Evolutionary conservation across 1,140 invertebrate species (phyloP).

Genomic region (Acyrthosiphon pisum): DNA sequence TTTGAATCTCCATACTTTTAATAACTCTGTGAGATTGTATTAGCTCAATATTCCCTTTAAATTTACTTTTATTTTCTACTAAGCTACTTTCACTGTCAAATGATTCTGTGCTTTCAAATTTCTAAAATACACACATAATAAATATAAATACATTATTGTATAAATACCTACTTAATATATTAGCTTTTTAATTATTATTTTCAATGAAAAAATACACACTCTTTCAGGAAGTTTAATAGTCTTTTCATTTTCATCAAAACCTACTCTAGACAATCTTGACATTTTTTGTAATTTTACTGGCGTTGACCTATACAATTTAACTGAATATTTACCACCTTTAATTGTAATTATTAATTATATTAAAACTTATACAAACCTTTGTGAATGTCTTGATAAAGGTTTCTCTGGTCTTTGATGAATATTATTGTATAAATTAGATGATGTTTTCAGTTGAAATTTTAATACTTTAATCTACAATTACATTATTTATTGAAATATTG

Average conservation of each 20-base stretch:
- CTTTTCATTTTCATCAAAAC: slow-evolving; percentile 44
- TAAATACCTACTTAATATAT: slow-evolving; percentile 1
- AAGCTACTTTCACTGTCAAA: slow-evolving; percentile 49
- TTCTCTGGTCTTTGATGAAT: slow-evolving; percentile 53
- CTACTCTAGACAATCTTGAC: slow-evolving; percentile 47
- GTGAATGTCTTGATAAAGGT: slow-evolving; percentile 48
- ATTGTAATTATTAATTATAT: not conserved
- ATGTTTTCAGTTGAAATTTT: slow-evolving; percentile 52
- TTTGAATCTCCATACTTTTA: slow-evolving; percentile 46
- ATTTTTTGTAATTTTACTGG: slow-evolving; percentile 49
- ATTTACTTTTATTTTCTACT: slow-evolving; percentile 53
- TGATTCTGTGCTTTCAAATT: slow-evolving; percentile 52
- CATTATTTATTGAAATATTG: not conserved
- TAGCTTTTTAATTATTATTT: not conserved
- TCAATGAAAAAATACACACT: not conserved
- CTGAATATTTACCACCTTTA: not conserved
- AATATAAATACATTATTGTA: not conserved
- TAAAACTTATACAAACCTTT: slow-evolving; percentile 41
- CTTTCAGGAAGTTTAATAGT: slow-evolving; percentile 39
- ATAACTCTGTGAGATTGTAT: slow-evolving; percentile 53
- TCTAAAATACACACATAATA: slow-evolving; percentile 30
- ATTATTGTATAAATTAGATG: slow-evolving; percentile 43
- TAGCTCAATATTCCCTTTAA: slow-evolving; percentile 52
- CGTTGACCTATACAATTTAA: slow-evolving; percentile 23
- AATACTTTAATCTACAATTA: slow-evolving; percentile 47